Evolutionary conservation across 1,140 invertebrate genomes (phyloP), one percentile per base, ranked within the genome.

Genomic region (Berghia stephanieae): DNA sequence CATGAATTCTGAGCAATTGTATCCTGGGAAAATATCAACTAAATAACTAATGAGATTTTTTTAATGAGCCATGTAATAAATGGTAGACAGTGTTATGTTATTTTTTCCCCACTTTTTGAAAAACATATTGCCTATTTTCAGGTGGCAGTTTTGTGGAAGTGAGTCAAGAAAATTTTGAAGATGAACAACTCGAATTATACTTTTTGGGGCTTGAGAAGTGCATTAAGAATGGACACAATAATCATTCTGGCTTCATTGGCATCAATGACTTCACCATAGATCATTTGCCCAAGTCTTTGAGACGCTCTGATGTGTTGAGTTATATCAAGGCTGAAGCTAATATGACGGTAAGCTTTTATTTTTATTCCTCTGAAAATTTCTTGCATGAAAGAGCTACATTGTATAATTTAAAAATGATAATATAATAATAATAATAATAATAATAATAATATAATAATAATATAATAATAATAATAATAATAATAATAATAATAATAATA

Each of bases 221-320:
- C 40, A 44, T 49, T 2, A 72, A 72, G 46, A 72, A 72, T 27
- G 70, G 70, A 2, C 42, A 72, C 70, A 72, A 72, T n/a, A 49
- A 72, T 36, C 70, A 72, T 24, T 44, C 70, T 16, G 24, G 55
- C 46, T 72, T 72, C 40, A 72, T 55, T n/a, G 3, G 27, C n/a
- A 36, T 72, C 1, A 31, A 55, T 3, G 70, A 72, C 4, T 24
- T 72, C 8, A 38, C 44, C 1, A 4, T 72, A 27, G 44, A 72
- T 6, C 43, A 72, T 6, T 38, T 72, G 16, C 70, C 70, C 6
- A 10, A 36, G 13, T 31, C 52, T 44, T 52, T 72, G 2, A 3
- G 70, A 8, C 24, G 31, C 2, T 31, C 31, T 27, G 43, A 36
- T 55, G 70, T 72, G 24, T 8, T 55, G 8, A n/a, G 55, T 38